Percentiles rank a stretch among this genome's conserved stretches.
Conservation (phyloP, 2,797 vertebrate species). For the Gobio occitaniae region DNA sequence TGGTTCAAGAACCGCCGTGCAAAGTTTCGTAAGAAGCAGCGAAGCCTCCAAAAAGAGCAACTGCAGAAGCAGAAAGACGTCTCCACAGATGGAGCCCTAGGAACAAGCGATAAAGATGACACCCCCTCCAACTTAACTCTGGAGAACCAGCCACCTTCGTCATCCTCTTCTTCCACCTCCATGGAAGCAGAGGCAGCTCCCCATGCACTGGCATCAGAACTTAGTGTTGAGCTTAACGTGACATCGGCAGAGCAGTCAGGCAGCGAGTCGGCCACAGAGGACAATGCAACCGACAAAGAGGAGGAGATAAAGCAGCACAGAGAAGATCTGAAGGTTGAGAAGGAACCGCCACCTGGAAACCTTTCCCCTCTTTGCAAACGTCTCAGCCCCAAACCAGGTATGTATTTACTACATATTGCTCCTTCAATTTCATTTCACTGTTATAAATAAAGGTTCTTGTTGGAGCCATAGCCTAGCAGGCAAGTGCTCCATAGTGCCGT, state of each 20-base stretch:
- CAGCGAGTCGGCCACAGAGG: conserved; percentile 90
- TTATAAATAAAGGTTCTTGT: neutral
- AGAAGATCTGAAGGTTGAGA: conserved; percentile 86
- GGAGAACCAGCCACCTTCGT: conserved; percentile 79
- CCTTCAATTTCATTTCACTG: neutral
- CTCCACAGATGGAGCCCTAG: conserved; percentile 78
- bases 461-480: neutral
- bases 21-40: conserved; percentile 99
- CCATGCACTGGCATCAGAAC: conserved; percentile 75
- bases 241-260: conserved; percentile 94
- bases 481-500: neutral
- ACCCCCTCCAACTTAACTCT: conserved; percentile 70
- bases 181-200: conserved; percentile 77
- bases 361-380: conserved; percentile 84
- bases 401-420: neutral
- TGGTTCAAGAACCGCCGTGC: conserved; percentile 99
- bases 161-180: conserved; percentile 78
- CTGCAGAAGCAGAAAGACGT: conserved; percentile 96
- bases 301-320: conserved; percentile 84
- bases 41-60: conserved; percentile 97
- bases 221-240: conserved; percentile 86
- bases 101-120: conserved; percentile 81
- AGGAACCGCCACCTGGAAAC: conserved; percentile 81
- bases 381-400: conserved; percentile 93
- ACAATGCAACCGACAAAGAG: conserved; percentile 87